Percentiles rank a stretch among this genome's conserved stretches.
Evolutionary conservation across 1,140 invertebrate species (phyloP).

Genomic region (Ganaspis sp.): DNA sequence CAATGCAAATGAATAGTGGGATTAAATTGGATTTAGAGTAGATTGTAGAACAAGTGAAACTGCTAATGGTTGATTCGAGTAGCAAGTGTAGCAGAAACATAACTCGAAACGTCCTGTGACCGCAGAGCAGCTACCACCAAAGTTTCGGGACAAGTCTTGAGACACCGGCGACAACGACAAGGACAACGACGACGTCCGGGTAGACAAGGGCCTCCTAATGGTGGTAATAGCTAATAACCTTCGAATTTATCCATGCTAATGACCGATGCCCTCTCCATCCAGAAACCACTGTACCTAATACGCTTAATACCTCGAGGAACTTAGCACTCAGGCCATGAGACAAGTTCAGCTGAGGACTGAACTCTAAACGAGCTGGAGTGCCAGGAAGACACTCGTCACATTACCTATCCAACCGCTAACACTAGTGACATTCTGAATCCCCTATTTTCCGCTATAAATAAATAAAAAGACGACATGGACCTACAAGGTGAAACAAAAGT

Average conservation of each 20-base stretch:
- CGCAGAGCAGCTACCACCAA: constrained; percentile 31
- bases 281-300: constrained; percentile 67
- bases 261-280: constrained; percentile 64
- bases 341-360: constrained; percentile 53
- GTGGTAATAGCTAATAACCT: constrained; percentile 72
- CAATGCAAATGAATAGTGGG: not conserved
- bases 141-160: constrained; percentile 43
- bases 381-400: constrained; percentile 62
- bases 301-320: constrained; percentile 64
- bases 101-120: constrained; percentile 24
- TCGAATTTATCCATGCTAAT: constrained; percentile 72
- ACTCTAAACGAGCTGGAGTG: constrained; percentile 38
- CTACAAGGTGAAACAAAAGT: not conserved
- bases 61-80: constrained; percentile 25
- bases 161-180: constrained; percentile 43
- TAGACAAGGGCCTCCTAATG: constrained; percentile 62
- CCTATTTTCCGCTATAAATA: not conserved
- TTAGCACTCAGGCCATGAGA: constrained; percentile 62
- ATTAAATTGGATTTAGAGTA: constrained; percentile 2
- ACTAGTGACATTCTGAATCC: constrained; percentile 40
- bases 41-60: constrained; percentile 15
- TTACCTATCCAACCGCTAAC: constrained; percentile 60
- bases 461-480: not conserved
- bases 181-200: constrained; percentile 44
- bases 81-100: not conserved